Evolutionary conservation across 1,140 invertebrate genomes (phyloP), one percentile per base, ranked within the genome.

Genomic region (Anthonomus grandis): DNA sequence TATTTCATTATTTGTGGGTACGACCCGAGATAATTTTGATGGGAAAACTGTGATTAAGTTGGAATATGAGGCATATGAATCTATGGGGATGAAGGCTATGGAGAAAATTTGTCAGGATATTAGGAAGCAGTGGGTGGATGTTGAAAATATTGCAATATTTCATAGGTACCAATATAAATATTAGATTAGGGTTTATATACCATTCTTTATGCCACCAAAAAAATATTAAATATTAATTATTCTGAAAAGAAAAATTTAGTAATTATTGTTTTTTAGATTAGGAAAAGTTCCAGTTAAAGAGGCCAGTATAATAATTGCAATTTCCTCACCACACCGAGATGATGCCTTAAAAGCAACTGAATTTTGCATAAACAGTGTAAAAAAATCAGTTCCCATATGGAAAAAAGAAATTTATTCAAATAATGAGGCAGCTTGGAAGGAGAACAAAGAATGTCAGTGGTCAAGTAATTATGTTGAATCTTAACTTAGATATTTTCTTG

Each of bases 41-140:
- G 84, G 84, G 17, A 91, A 91, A 79, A 83, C 82, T 74, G 93
- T 97, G 12, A 44, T 86, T 5, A 80, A 81, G 48, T 76, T 98
- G 34, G 87, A 93, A 70, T 98, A 97, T 79, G 94, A 97, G 79
- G 91, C 93, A 0, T 97, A 96, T 75, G 86, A 91, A 62, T 75
- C 83, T 38, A 98, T 97, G 95, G 94, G 92, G 9, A 60, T 88
- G 1, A 91, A 91, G 69, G 82, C 88, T 63, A 86, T 97, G 80
- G 80, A 83, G 54, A 83, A 83, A 60, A 85, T 97, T 8, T 95
- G 92, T 72, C 61, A 75, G 0, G 78, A 87, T 45, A 79, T 91
- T 9, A 77, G 89, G 37, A 67, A 70, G 13, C 82, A 85, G 67
- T 94, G 89, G 89, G 70, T 76, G 0, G 73, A 81, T 27, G 75